Evolutionary conservation across 92 coral and sea anemone species (phyloP), one percentile per base, ranked within the genome.

Genomic region (Diadumene lineata): DNA sequence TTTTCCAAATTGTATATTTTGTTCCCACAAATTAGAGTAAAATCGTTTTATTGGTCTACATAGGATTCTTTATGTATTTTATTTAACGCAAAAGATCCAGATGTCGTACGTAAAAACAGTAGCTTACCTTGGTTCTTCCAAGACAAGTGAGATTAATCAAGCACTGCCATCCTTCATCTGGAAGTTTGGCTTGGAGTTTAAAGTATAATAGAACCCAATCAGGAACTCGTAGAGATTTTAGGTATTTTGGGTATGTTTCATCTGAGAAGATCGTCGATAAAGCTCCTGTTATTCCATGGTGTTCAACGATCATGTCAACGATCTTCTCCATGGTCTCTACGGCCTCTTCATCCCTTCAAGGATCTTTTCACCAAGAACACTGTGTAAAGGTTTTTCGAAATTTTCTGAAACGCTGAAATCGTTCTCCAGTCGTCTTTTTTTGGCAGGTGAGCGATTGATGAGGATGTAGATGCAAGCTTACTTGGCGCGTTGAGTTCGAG

Each of bases 61-160:
- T n/a, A n/a, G n/a, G n/a, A n/a, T n/a, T n/a, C n/a, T n/a, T n/a
- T n/a, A n/a, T n/a, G n/a, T n/a, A n/a, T n/a, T n/a, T n/a, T n/a
- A n/a, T n/a, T n/a, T n/a, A n/a, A n/a, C n/a, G n/a, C n/a, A n/a
- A n/a, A n/a, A n/a, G n/a, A n/a, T n/a, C n/a, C n/a, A n/a, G n/a
- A n/a, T n/a, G n/a, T n/a, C n/a, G n/a, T n/a, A n/a, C n/a, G n/a
- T n/a, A n/a, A n/a, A n/a, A n/a, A 44, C 22, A 57, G 9, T 57
- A 7, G 64, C 64, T 61, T 61, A 61, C 67, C 67, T 24, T 61
- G 19, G 67, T 61, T 61, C 67, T n/a, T 61, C 67, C 67, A 4
- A 61, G 67, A 31, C 11, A 61, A 8, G 67, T 61, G 28, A 61
- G 67, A 61, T 61, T 61, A 22, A 61, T 9, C 67, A 61, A 22